Percentiles rank a stretch among this genome's conserved stretches.
These are phyloP conservation scores for Halyomorpha halys DNA, from an alignment of 1,140 invertebrate species.

Conservation along the genomic window DNA sequence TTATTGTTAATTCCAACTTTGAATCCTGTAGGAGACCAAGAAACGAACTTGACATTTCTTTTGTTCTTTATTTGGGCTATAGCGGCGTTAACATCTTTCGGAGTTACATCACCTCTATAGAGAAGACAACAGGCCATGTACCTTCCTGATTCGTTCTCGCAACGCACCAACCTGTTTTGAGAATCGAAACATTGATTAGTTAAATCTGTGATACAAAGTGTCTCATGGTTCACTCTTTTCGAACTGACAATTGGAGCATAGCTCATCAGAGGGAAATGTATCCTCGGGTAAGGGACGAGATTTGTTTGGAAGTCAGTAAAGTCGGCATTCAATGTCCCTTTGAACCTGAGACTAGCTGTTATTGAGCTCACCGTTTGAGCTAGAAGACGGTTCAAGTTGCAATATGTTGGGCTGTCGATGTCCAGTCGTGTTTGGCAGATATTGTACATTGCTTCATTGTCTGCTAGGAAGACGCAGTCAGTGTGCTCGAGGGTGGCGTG, in stretches of 20 bases:
- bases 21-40: constrained; percentile 84
- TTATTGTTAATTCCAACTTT: constrained; percentile 42
- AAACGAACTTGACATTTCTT: constrained; percentile 48
- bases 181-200: constrained; percentile 43
- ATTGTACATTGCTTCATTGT: constrained; percentile 56
- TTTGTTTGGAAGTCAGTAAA: constrained; percentile 57
- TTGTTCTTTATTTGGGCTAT: constrained; percentile 70
- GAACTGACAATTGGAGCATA: constrained; percentile 54
- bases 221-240: constrained; percentile 53
- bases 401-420: constrained; percentile 49
- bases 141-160: constrained; percentile 76
- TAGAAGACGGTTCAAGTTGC: constrained; percentile 47
- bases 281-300: constrained; percentile 42
- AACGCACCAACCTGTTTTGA: constrained; percentile 87
- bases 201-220: constrained; percentile 49
- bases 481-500: constrained; percentile 52
- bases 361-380: constrained; percentile 45
- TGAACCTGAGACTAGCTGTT: constrained; percentile 47
- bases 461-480: constrained; percentile 52
- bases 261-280: constrained; percentile 46
- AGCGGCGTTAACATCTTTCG: constrained; percentile 72
- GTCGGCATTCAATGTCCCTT: constrained; percentile 60
- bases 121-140: constrained; percentile 75
- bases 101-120: constrained; percentile 55
- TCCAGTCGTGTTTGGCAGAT: constrained; percentile 45